Evolutionary conservation across 2,113 vertebrate genomes (phyloP).

Genomic region (Osmerus mordax): DNA sequence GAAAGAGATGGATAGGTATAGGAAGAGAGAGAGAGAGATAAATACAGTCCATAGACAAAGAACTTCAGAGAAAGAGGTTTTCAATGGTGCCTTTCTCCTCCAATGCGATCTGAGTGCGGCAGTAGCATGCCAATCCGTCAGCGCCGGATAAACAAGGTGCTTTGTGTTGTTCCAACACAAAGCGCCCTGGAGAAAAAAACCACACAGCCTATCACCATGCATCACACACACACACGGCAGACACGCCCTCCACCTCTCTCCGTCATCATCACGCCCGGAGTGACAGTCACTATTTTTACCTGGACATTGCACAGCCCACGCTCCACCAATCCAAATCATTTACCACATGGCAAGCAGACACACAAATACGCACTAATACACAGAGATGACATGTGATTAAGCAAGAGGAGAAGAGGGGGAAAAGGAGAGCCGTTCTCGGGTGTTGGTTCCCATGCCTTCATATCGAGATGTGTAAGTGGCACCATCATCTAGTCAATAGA

Average conservation of each 20-base stretch:
- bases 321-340: neutral
- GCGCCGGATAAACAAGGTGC: neutral
- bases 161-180: neutral
- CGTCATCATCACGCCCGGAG: neutral
- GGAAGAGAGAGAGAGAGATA: neutral
- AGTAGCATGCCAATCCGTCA: neutral
- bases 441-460: neutral
- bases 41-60: neutral
- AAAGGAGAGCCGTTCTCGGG: neutral
- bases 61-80: neutral
- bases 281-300: slow-evolving; percentile 6
- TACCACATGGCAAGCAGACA: neutral
- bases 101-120: neutral
- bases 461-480: neutral
- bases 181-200: neutral
- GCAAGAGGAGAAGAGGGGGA: neutral
- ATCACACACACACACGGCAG: neutral
- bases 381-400: neutral
- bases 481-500: slow-evolving; percentile 18
- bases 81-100: neutral
- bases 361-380: neutral
- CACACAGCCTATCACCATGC: neutral
- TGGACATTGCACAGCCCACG: neutral
- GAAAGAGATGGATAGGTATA: neutral
- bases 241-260: neutral